These are phyloP conservation scores for Euzophera pinguis DNA, from an alignment of 2,888 invertebrate species.

Conservation along the genomic window DNA sequence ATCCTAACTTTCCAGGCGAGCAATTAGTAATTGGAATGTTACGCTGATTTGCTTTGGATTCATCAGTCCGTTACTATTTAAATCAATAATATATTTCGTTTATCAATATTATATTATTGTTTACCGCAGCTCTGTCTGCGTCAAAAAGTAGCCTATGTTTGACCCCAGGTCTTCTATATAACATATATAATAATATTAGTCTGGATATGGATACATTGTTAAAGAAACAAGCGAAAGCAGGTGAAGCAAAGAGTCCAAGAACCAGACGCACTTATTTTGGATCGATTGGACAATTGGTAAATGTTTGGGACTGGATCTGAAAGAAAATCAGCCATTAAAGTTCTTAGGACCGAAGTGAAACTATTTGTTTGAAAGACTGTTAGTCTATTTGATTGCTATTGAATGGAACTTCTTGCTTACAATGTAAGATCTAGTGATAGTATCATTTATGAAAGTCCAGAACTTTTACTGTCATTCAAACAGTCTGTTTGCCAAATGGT, in stretches of 20 bases:
- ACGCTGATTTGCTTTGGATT: too few species aligned
- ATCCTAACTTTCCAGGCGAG: too few species aligned
- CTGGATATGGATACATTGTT: too few species aligned
- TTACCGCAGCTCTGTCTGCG: too few species aligned
- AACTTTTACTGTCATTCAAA: not conserved
- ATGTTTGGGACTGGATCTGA: slow-evolving; percentile 28
- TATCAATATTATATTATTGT: too few species aligned
- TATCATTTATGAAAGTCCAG: slow-evolving; percentile 13
- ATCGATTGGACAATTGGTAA: slow-evolving; percentile 26
- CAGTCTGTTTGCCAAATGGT: not conserved
- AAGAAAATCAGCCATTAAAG: slow-evolving; percentile 38
- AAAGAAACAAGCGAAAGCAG: not conserved
- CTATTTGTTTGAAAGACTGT: slow-evolving; percentile 16
- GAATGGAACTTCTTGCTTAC: slow-evolving; percentile 28
- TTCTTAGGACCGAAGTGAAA: slow-evolving; percentile 28
- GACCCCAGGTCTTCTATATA: too few species aligned
- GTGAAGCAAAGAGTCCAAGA: slow-evolving; percentile 2
- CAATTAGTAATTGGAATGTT: too few species aligned
- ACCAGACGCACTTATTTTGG: slow-evolving; percentile 26
- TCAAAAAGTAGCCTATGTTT: too few species aligned
- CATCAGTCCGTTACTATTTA: too few species aligned
- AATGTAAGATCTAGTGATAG: slow-evolving; percentile 22
- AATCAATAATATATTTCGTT: too few species aligned
- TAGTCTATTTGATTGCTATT: slow-evolving; percentile 31
- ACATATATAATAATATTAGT: too few species aligned